Evolutionary conservation across 2,797 vertebrate genomes (phyloP).

Genomic region (Adrianichthys oophorus): DNA sequence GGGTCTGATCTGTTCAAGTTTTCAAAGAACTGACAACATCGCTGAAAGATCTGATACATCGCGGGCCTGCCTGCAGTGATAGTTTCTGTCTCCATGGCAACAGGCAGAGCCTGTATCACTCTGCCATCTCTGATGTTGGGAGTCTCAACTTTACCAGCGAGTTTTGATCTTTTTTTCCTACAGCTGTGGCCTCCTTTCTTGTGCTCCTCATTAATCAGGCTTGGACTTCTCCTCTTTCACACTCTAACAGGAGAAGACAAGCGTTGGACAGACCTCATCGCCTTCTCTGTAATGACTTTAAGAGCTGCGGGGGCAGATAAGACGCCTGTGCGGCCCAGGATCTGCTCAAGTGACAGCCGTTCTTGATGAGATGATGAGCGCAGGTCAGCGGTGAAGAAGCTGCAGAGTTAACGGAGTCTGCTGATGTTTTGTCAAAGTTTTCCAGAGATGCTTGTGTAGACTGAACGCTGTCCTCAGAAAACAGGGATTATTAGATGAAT

Average conservation of each 20-base stretch:
- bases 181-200: conserved; percentile 49
- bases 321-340: conserved; percentile 12
- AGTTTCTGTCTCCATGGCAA: conserved; percentile 51
- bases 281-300: conserved; percentile 32
- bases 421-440: no score
- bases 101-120: conserved; percentile 23
- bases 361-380: background rate
- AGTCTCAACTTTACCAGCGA: conserved; percentile 10
- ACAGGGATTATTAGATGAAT: conserved; percentile 29
- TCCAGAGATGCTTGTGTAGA: no score
- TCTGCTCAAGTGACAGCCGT: conserved; percentile 9
- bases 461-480: no score
- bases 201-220: conserved; percentile 28
- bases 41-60: conserved; percentile 32
- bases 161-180: conserved; percentile 20
- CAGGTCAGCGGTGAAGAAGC: background rate
- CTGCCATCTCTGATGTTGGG: conserved; percentile 21
- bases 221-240: conserved; percentile 31
- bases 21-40: conserved; percentile 47
- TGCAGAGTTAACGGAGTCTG: background rate
- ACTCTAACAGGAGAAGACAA: conserved; percentile 53
- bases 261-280: conserved; percentile 16
- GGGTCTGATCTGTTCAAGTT: conserved; percentile 17
- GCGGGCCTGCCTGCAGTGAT: conserved; percentile 1
- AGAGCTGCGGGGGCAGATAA: conserved; percentile 35